These are phyloP conservation scores for Perca fluviatilis DNA, from an alignment of 2,113 vertebrate species.

Conservation along the genomic window DNA sequence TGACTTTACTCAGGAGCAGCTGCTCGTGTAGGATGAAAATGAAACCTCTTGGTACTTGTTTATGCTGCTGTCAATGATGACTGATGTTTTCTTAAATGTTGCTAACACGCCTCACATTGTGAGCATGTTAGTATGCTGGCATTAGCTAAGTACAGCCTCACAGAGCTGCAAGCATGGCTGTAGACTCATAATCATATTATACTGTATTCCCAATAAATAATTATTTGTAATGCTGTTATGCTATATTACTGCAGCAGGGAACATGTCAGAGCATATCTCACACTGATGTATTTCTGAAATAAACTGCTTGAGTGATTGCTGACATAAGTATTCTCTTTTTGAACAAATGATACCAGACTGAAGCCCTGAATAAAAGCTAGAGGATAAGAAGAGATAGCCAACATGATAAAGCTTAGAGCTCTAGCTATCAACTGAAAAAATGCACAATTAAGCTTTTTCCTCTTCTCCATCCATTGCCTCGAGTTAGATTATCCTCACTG, in stretches of 20 bases:
- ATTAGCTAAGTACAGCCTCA: too few species aligned
- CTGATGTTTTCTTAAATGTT: background rate
- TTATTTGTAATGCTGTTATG: background rate
- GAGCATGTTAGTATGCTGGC: background rate
- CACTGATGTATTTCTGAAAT: background rate
- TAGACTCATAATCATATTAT: background rate
- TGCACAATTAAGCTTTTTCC: background rate
- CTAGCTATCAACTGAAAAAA: background rate
- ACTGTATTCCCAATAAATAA: background rate
- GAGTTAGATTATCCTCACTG: background rate
- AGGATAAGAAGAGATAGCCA: background rate
- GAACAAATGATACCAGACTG: background rate
- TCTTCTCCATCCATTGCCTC: background rate
- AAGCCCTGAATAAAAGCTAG: background rate
- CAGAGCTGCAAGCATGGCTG: background rate
- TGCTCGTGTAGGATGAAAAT: background rate
- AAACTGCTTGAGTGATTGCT: background rate
- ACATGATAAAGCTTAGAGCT: background rate
- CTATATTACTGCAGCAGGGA: background rate
- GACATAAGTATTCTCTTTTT: background rate
- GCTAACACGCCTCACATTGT: background rate
- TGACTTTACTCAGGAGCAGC: conserved; percentile 1
- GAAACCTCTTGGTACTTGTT: background rate
- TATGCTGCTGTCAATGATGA: background rate
- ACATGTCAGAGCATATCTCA: background rate